Percentiles rank a stretch among this genome's conserved stretches.
Evolutionary conservation across 2,888 invertebrate genomes (phyloP).

Genomic region (Luperina nickerlii): DNA sequence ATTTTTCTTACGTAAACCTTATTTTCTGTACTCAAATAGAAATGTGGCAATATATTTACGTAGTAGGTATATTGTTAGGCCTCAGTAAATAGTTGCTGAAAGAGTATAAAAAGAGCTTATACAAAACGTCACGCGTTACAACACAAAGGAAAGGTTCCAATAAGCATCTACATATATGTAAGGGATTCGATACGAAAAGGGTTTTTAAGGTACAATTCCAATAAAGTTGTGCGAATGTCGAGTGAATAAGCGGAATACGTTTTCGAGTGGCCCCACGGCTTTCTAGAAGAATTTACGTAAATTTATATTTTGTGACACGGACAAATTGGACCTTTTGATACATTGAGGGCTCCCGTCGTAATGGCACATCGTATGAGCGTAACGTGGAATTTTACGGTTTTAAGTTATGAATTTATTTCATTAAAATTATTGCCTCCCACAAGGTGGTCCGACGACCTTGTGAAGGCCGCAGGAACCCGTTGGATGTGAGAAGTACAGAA

Average conservation of each 20-base stretch:
- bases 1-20: conserved; percentile 60
- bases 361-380: conserved; percentile 49
- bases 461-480: too few species aligned
- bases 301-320: conserved; percentile 81
- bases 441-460: too few species aligned
- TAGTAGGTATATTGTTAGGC: conserved; percentile 67
- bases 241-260: conserved; percentile 79
- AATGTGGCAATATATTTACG: conserved; percentile 69
- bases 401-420: conserved; percentile 55
- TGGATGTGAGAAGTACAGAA: too few species aligned
- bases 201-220: conserved; percentile 84
- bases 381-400: conserved; percentile 54
- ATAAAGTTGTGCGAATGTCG: conserved; percentile 80
- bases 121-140: conserved; percentile 78
- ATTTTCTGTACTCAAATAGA: conserved; percentile 64
- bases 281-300: conserved; percentile 81
- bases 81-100: conserved; percentile 74
- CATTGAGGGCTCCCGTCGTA: conserved; percentile 61
- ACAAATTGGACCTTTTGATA: conserved; percentile 80
- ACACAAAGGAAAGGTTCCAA: conserved; percentile 81
- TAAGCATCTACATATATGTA: conserved; percentile 80
- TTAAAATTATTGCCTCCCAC: conserved; percentile 43
- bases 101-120: conserved; percentile 75
- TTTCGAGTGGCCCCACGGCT: conserved; percentile 73
- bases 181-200: conserved; percentile 77